These are phyloP conservation scores for Nymphalis polychloros DNA, from an alignment of 2,888 invertebrate species.

Conservation along the genomic window DNA sequence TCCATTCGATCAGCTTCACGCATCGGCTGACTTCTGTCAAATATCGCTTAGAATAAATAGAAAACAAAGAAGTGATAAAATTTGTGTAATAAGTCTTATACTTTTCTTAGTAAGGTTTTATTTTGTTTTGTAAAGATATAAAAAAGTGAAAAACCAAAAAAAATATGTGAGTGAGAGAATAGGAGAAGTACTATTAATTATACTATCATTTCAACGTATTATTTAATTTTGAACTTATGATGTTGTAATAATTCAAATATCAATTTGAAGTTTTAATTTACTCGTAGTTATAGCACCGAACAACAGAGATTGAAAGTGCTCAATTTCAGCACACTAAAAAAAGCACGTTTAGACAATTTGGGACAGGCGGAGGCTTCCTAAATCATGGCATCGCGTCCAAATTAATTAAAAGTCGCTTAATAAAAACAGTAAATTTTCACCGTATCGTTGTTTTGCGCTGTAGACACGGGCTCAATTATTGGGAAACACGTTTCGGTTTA, in stretches of 20 bases:
- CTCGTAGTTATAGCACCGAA: background rate
- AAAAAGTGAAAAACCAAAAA: too few relatives aligned
- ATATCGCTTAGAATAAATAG: slow-evolving; percentile 22
- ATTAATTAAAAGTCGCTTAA: slow-evolving; percentile 60
- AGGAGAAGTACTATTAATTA: too few relatives aligned
- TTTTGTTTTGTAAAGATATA: too few relatives aligned
- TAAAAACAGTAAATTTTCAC: slow-evolving; percentile 55
- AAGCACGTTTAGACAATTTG: slow-evolving; percentile 6
- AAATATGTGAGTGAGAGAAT: too few relatives aligned
- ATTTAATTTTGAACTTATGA: background rate
- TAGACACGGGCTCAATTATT: slow-evolving; percentile 50
- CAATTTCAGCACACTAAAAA: slow-evolving; percentile 16
- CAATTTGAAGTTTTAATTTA: background rate
- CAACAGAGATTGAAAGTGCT: background rate
- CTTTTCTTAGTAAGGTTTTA: background rate
- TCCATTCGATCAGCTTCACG: slow-evolving; percentile 34
- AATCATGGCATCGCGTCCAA: slow-evolving; percentile 45
- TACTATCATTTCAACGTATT: too few relatives aligned
- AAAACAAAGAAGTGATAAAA: slow-evolving; percentile 1
- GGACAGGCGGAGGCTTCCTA: slow-evolving; percentile 34
- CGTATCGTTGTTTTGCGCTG: slow-evolving; percentile 34
- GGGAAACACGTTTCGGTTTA: slow-evolving; percentile 75
- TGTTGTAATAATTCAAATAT: background rate
- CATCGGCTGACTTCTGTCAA: slow-evolving; percentile 25
- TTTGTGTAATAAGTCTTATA: background rate